These are phyloP conservation scores for Vesta saturnalis DNA, from an alignment of 2,888 invertebrate genomes.

Conservation along the genomic window DNA sequence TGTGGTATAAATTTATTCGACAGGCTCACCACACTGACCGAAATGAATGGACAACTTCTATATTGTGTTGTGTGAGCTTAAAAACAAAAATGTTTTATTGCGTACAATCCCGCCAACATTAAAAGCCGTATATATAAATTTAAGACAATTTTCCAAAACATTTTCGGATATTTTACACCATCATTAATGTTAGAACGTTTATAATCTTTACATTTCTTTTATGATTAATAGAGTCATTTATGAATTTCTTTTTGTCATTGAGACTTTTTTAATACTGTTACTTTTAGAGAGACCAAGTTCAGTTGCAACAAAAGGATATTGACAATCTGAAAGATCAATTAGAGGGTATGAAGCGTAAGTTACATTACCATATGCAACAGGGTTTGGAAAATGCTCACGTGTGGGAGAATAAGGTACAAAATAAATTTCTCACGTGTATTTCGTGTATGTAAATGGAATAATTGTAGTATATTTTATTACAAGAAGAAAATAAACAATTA, in stretches of 20 bases:
- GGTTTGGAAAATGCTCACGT: conserved; percentile 55
- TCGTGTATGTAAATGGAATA: background rate
- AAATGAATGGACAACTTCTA: too few species aligned
- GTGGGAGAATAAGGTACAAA: conserved; percentile 60
- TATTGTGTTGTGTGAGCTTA: too few species aligned
- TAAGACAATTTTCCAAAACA: too few species aligned
- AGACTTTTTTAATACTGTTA: conserved; percentile 20
- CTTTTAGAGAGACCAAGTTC: conserved; percentile 67
- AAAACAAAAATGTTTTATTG: too few species aligned
- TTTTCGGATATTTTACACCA: too few species aligned
- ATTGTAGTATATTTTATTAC: conserved; percentile 65
- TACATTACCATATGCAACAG: conserved; percentile 60
- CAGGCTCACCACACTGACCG: too few species aligned
- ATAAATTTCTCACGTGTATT: background rate
- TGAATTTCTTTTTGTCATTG: conserved; percentile 11
- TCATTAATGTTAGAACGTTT: too few species aligned
- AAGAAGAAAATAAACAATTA: conserved; percentile 64
- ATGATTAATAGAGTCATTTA: too few species aligned
- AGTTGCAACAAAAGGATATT: conserved; percentile 66
- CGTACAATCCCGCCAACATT: too few species aligned
- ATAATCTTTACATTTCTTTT: too few species aligned
- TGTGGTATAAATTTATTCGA: too few species aligned
- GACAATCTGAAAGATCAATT: conserved; percentile 64
- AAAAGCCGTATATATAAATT: too few species aligned
- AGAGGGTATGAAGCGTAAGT: conserved; percentile 61